These are phyloP conservation scores for Puntigrus tetrazona DNA, from an alignment of 2,113 vertebrate genomes.

Conservation along the genomic window DNA sequence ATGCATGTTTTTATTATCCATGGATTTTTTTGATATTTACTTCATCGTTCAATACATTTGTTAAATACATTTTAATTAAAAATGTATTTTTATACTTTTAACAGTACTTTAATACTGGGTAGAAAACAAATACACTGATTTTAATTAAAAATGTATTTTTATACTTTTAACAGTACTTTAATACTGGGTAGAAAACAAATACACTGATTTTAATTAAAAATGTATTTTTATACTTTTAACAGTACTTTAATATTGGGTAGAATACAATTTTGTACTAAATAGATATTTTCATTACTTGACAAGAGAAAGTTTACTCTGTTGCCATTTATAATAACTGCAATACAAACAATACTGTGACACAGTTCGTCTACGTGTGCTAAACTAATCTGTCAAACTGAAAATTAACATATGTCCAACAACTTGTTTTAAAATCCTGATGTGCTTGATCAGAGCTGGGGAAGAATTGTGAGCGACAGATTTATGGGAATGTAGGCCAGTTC, in stretches of 20 bases:
- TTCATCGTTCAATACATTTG: too few species aligned
- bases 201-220: too few species aligned
- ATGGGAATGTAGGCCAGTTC: conserved; percentile 28
- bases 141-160: too few species aligned
- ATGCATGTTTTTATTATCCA: neutral
- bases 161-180: neutral
- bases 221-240: neutral
- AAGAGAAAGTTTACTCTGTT: neutral
- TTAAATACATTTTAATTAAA: too few species aligned
- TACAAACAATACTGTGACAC: neutral
- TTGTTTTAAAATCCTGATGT: neutral
- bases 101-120: neutral
- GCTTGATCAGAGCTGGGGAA: conserved; percentile 11
- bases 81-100: neutral
- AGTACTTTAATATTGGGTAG: neutral
- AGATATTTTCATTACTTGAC: neutral
- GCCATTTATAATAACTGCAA: conserved; percentile 46
- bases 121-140: too few species aligned
- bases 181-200: neutral
- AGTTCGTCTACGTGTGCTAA: neutral
- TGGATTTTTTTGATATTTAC: neutral
- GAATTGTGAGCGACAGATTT: neutral
- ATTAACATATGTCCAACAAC: conserved; percentile 16
- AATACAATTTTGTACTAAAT: neutral
- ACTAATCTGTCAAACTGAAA: conserved; percentile 25